Evolutionary conservation across 2,113 vertebrate species (phyloP), one percentile per base, ranked within the genome.

Genomic region (Rostratula benghalensis): DNA sequence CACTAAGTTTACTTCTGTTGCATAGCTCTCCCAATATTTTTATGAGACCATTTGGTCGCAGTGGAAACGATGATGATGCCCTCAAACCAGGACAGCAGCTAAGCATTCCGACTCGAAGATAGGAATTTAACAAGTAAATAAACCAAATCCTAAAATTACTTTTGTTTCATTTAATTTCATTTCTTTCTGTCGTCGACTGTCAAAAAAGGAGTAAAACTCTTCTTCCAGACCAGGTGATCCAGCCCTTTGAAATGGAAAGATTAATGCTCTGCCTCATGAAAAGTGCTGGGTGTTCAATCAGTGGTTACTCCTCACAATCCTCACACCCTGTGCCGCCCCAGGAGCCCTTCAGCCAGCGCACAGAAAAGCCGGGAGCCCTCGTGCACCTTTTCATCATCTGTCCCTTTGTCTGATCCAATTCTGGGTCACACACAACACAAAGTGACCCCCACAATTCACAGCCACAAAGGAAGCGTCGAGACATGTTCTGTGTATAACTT

Each of bases 1-100:
- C 28, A 50, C 50, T 82, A 88, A 7, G 94, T 88, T 91, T 89
- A 92, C 24, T 95, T 86, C 71, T 86, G 51, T 79, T 67, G 65
- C 77, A 83, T 23, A 67, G 77, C 53, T 50, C 37, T 82, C 69
- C 6, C 8, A 78, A 61, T 69, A 83, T 53, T 90, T 94, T 80
- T 77, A 46, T 82, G 56, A 71, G 54, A 89, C 78, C 70, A 69
- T 13, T 57, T 70, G 28, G 74, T 74, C 74, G 76, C 70, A 75
- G 51, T 65, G 27, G 59, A 95, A 96, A 90, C 19, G 4, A 63
- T 39, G 21, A 90, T 83, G 46, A 85, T 74, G 51, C 71, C 92
- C 41, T 45, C 41, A 65, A 31, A 45, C 41, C 41, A 31, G 41
- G 63, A 45, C 28, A 65, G 28, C 88, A 95, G 81, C 15, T 16